A percentile compares a stretch with the other conserved stretches of the same genome.
Evolutionary conservation across 2,113 vertebrate species (phyloP).

Genomic region (Scopus umbretta): DNA sequence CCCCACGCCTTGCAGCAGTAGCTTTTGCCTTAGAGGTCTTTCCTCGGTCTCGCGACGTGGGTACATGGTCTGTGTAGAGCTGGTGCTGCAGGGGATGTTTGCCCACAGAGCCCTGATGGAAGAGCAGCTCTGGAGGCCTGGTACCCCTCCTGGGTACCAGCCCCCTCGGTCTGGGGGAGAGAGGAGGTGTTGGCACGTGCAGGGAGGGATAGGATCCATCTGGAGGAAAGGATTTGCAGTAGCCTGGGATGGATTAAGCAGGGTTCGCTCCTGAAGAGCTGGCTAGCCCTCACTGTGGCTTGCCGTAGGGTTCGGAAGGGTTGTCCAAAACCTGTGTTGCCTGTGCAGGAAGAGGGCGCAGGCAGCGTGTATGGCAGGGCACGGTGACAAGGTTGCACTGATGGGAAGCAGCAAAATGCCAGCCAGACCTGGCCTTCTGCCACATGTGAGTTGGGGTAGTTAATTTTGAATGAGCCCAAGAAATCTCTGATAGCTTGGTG

Average conservation of each 20-base stretch:
- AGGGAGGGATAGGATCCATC: neutral
- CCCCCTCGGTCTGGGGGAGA: neutral
- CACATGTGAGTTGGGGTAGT: neutral
- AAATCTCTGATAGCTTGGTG: neutral
- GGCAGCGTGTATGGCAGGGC: neutral
- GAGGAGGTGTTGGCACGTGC: neutral
- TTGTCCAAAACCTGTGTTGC: neutral
- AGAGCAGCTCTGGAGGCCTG: neutral
- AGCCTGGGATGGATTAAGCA: neutral
- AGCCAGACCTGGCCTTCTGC: neutral
- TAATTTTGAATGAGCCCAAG: neutral
- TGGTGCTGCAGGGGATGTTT: neutral
- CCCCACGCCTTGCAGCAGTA: rapidly evolving
- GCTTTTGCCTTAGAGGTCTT: neutral
- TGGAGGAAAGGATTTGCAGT: neutral
- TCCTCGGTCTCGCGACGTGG: neutral
- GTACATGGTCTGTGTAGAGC: neutral
- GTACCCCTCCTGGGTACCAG: neutral
- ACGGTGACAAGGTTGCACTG: rapidly evolving
- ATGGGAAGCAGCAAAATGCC: neutral
- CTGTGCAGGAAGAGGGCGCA: neutral
- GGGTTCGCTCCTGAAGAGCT: neutral
- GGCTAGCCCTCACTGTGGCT: neutral
- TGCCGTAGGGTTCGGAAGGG: neutral
- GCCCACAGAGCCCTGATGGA: neutral